Base-by-base conservation (phyloP, 2,113 vertebrate genomes). In the Perccottus glenii region DNA sequence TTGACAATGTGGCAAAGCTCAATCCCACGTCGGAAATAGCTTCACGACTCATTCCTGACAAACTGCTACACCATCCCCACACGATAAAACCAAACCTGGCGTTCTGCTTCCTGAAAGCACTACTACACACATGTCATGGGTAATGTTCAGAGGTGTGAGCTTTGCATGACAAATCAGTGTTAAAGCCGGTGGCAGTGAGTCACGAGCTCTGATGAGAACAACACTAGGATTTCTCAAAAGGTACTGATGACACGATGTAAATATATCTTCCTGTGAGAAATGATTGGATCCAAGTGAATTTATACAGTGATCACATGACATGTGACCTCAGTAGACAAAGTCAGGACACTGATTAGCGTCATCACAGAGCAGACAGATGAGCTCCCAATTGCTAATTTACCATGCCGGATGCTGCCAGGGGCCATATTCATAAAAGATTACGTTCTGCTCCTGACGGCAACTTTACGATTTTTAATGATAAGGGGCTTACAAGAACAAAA, bases 141-240 rank as follows among this genome's bases (percentile, higher is more conserved):
- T 47, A 38, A 40, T n/a, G 52, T 43, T 74, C 44, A 33, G 50
- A 70, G 11, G 65, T 19, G 35, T 59, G 40, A 58, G 50, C 42
- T 45, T 43, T 38, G 46, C 35, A 27, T 78, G 73, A 80, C 76
- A 70, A 70, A 77, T 77, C 42, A 6, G 70, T 51, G 64, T 57
- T 56, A 68, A 61, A 66, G 43, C 67, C 67, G 8, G 53, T 16
- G 1, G 53, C 47, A 38, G 61, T 85, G 82, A 88, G 72, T 86
- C 81, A 84, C 64, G 10, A 64, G 42, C 33, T 62, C 43, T 61
- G 48, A 64, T 51, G 43, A 64, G 67, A 73, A 33, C 50, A 67
- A 48, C 61, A 32, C 71, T 19, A 6, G n/a, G 64, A 68, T 44
- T 73, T 73, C 56, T 60, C 51, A 58, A 27, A 19, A 51, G 70